Evolutionary conservation across 2,888 invertebrate genomes (phyloP).

Genomic region (Aphidoletes aphidimyza): DNA sequence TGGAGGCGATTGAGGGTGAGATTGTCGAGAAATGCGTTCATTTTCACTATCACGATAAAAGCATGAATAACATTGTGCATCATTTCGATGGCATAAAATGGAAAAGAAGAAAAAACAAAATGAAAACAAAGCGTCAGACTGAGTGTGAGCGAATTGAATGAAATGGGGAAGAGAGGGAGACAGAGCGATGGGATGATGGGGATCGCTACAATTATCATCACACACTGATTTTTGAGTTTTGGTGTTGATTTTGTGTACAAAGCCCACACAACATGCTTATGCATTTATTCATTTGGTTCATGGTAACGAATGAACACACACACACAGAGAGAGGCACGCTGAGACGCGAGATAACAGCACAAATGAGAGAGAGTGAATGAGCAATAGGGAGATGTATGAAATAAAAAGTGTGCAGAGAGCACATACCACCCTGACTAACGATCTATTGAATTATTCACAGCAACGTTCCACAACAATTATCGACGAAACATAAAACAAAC

Average conservation of each 20-base stretch:
- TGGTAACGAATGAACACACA: neutral
- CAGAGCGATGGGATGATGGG: neutral
- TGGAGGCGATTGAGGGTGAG: neutral
- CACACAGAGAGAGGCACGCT: too few species aligned
- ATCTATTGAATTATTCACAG: conserved; percentile 48
- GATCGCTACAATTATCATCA: conserved; percentile 29
- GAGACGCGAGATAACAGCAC: neutral
- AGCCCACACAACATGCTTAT: conserved; percentile 49
- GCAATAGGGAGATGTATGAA: neutral
- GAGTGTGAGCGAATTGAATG: too few species aligned
- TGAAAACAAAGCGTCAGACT: neutral
- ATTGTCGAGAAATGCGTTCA: neutral
- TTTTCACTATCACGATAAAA: conserved; percentile 11
- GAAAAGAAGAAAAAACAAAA: neutral
- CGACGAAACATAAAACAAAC: conserved; percentile 51
- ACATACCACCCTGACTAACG: conserved; percentile 48
- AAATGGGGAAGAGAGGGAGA: neutral
- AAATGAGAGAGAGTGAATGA: neutral
- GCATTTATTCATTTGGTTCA: conserved; percentile 49
- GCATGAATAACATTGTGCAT: neutral
- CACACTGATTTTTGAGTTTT: neutral
- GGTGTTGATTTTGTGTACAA: conserved; percentile 26
- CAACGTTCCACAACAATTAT: conserved; percentile 49
- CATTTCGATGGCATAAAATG: neutral
- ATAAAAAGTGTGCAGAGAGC: neutral